Evolutionary conservation across 2,888 invertebrate genomes (phyloP).

Genomic region (Anarsia innoxiella): DNA sequence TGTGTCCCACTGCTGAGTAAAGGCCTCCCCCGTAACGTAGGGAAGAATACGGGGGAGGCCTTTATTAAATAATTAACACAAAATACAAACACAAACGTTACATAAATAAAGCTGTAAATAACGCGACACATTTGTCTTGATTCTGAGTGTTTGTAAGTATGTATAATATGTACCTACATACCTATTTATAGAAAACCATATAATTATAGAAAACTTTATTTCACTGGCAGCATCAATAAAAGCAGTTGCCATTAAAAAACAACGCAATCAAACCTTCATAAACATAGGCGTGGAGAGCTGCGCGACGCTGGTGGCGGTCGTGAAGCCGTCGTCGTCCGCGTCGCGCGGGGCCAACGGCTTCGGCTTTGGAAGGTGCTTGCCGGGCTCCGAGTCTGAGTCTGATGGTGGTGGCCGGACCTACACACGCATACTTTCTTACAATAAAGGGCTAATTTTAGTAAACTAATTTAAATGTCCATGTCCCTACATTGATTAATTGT

Average conservation of each 20-base stretch:
- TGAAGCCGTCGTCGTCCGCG: conserved; percentile 39
- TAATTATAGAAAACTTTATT: not conserved
- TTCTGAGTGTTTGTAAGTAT: no score
- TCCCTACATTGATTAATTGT: no score
- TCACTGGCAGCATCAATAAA: not conserved
- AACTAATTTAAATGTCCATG: not conserved
- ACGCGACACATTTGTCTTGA: not conserved
- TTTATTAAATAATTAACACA: not conserved
- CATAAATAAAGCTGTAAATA: not conserved
- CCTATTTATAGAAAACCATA: not conserved
- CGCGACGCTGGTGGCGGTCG: conserved; percentile 51
- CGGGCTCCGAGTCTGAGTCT: conserved; percentile 54
- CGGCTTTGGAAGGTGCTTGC: conserved; percentile 29
- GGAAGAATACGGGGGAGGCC: no score
- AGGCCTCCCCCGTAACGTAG: no score
- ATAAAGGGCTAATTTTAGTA: conserved; percentile 2
- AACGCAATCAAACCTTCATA: conserved; percentile 48
- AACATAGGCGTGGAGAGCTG: conserved; percentile 56
- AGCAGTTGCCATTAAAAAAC: no score
- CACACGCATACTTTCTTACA: not conserved
- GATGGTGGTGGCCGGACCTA: conserved; percentile 59
- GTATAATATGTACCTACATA: not conserved
- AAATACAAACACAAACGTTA: not conserved
- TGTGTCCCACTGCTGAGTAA: no score
- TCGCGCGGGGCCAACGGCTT: conserved; percentile 30